Conservation (phyloP, 2,797 vertebrate species). For the Liparis tanakae region DNA sequence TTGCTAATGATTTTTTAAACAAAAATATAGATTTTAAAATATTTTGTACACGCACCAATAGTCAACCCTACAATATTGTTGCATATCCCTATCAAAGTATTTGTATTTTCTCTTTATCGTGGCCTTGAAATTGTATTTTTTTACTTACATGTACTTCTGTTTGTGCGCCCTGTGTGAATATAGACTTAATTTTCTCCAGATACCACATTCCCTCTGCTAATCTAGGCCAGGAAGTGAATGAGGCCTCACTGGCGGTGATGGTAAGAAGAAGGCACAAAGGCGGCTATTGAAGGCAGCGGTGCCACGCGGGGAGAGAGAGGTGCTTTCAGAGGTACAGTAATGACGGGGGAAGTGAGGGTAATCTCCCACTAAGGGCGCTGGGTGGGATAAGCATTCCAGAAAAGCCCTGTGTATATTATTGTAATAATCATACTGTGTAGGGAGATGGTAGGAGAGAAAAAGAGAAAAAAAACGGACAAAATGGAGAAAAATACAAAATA, state of each 20-base stretch:
- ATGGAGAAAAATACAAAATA: conserved; percentile 18
- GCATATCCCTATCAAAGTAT: background rate
- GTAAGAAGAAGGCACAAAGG: conserved; percentile 73
- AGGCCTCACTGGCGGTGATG: conserved; percentile 67
- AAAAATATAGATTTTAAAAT: background rate
- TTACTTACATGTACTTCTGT: background rate
- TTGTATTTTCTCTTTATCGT: background rate
- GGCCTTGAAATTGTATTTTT: background rate
- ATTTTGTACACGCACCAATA: too few species aligned
- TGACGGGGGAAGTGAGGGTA: conserved; percentile 59
- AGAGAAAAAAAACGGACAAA: conserved; percentile 10
- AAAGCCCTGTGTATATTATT: conserved; percentile 53
- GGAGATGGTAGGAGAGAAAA: conserved; percentile 24
- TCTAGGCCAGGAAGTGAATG: conserved; percentile 64
- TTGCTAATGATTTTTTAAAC: background rate
- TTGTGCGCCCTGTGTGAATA: conserved; percentile 16
- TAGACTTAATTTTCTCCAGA: conserved; percentile 62
- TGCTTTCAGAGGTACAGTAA: conserved; percentile 56
- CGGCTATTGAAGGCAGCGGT: conserved; percentile 67
- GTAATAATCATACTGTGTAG: conserved; percentile 47
- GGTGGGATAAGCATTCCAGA: conserved; percentile 56
- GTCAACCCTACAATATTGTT: background rate
- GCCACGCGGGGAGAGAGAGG: conserved; percentile 53
- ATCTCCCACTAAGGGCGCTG: conserved; percentile 36
- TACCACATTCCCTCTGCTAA: conserved; percentile 57